Evolutionary conservation across 2,113 vertebrate species (phyloP), one percentile per base, ranked within the genome.

Genomic region (Aspidoscelis tigris): DNA sequence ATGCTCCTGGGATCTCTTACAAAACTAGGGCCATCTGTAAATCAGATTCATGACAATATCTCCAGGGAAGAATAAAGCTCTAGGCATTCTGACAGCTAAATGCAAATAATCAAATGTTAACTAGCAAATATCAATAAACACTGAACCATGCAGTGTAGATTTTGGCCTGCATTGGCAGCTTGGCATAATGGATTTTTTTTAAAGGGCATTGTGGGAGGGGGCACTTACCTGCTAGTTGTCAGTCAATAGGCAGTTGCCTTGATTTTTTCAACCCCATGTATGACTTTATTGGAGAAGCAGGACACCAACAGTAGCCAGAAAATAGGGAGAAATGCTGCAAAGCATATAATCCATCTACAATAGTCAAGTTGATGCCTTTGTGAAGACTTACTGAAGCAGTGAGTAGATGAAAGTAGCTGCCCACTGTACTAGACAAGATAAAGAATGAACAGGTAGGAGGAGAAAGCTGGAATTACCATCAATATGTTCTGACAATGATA

Each of bases 81-180:
- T 89, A 84, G 90, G 81, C 79, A 91, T 85, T 81, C 74, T 88
- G 86, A 90, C 82, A 89, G 74, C 70, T 88, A 82, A 91, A 88
- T 82, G 86, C 83, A 92, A 90, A 88, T 86, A 93, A 87, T 82
- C 66, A 92, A 93, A 94, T 83, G 71, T 82, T 84, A 85, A 90
- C 70, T 80, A 78, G 90, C 47, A 88, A 91, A 93, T 86, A 68
- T 61, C 44, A 43, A 89, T 91, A 92, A 92, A 55, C 72, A 21
- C 43, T 61, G 55, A 93, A 85, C 87, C 80, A 86, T 81, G 93
- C 87, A 55, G 65, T 90, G 86, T 84, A 86, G 74, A 86, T 82
- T 82, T 89, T 87, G 93, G 86, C 94, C 91, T 78, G 84, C 78
- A 73, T 39, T 77, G 88, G 82, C 92, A 73, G 78, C 89, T 81